Evolutionary conservation across 1,140 invertebrate genomes (phyloP).

Genomic region (Cydia pomonella): DNA sequence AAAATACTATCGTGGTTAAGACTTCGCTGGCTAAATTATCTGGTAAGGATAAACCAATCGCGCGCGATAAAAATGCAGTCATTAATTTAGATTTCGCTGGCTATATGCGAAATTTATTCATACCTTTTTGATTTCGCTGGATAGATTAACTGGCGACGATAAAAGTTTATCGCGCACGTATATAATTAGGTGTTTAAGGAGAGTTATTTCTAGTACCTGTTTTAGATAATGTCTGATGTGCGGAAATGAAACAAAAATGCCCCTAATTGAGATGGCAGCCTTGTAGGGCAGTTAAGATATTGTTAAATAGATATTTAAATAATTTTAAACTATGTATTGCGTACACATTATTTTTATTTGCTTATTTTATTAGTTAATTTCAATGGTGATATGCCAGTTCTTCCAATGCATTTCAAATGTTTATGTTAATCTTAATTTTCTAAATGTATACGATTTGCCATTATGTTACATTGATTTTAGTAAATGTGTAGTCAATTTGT

Average conservation of each 20-base stretch:
- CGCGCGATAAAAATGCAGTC: neutral
- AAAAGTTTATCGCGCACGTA: neutral
- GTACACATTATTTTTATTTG: neutral
- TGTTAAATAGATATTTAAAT: neutral
- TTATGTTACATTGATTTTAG: neutral
- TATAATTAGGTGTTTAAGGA: neutral
- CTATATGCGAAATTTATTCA: neutral
- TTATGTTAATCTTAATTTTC: constrained; percentile 13
- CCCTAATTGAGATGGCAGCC: neutral
- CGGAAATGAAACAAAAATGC: neutral
- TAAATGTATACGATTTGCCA: constrained; percentile 11
- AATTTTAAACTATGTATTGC: constrained; percentile 6
- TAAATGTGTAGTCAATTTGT: neutral
- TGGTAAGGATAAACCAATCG: neutral
- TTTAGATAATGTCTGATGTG: neutral
- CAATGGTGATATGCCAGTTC: constrained; percentile 26
- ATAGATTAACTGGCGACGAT: neutral
- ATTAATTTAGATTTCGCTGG: neutral
- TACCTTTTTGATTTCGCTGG: neutral
- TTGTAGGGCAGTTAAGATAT: neutral
- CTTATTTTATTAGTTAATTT: constrained; percentile 22
- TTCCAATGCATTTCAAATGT: constrained; percentile 32
- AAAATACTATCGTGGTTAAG: neutral
- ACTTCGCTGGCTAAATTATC: too few relatives aligned
- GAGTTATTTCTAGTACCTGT: neutral